phyloP scores from a whole-genome alignment of 2,888 invertebrate species.

The Dendrolimus pini region DNA sequence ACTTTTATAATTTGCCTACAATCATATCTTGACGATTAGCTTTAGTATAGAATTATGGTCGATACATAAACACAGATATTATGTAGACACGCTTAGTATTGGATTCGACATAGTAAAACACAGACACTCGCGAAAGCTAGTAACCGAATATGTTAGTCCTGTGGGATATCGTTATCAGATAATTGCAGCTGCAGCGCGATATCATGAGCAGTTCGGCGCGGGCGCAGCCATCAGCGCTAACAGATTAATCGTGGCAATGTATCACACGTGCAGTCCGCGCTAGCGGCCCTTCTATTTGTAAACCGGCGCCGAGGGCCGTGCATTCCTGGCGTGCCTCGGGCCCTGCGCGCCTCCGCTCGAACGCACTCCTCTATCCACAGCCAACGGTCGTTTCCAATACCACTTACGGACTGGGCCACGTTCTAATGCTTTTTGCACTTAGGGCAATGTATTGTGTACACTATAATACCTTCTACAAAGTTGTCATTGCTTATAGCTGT shows the following conservation, averaged over 20 bases:
- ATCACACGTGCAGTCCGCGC: slow-evolving; percentile 68
- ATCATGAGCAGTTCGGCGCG: slow-evolving; percentile 33
- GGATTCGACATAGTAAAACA: too few relatives aligned
- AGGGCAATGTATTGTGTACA: slow-evolving; percentile 39
- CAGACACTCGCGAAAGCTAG: too few relatives aligned
- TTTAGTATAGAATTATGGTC: too few relatives aligned
- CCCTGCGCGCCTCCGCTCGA: slow-evolving; percentile 45
- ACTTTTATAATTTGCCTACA: too few relatives aligned
- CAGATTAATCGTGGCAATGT: slow-evolving; percentile 67
- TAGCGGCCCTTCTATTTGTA: slow-evolving; percentile 74
- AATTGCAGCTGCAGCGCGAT: slow-evolving; percentile 28
- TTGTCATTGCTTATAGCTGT: background rate
- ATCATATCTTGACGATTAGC: too few relatives aligned
- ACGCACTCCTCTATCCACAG: slow-evolving; percentile 27
- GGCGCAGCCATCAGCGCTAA: slow-evolving; percentile 57
- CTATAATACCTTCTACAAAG: background rate
- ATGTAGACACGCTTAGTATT: too few relatives aligned
- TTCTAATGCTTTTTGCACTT: slow-evolving; percentile 25
- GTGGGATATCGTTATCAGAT: slow-evolving; percentile 19
- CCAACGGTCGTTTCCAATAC: slow-evolving; percentile 36
- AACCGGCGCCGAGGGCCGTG: slow-evolving; percentile 72
- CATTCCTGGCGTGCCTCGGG: slow-evolving; percentile 68
- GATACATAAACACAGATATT: too few relatives aligned
- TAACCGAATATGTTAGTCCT: background rate
- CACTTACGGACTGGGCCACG: slow-evolving; percentile 27